Evolutionary conservation across 2,888 invertebrate species (phyloP), one percentile per base, ranked within the genome.

Genomic region (Noctua pronuba): DNA sequence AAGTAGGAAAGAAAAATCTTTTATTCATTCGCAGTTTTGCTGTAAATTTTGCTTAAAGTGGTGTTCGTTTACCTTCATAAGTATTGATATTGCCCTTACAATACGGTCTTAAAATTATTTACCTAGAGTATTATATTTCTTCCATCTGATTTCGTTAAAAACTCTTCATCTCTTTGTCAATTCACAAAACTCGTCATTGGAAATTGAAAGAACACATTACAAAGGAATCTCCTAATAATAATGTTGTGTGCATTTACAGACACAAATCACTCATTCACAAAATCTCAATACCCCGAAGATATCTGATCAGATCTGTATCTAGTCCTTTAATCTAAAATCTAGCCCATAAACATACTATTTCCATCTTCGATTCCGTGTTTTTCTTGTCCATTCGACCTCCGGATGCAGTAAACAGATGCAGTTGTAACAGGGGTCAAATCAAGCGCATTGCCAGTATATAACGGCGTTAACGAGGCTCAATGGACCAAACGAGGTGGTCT

Each of bases 391-490:
- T 84, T 86, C 74, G 65, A 62, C 6, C 21, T 8, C 18, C 52
- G 49, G 62, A 44, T 68, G 60, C 67, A 21, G 64, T 85, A 79
- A 86, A 86, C 80, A 76, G 62, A 77, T 85, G 75, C 68, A 74
- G 52, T 41, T 13, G 18, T 71, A 85, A 79, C 75, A 46, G 64
- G 66, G 89, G 89, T 88, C 88, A 87, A 84, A 74, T 85, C 75
- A 83, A 80, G 55, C 71, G 77, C 70, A 86, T 83, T 58, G 77
- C 73, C 72, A 67, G 82, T 88, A 38, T 65, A 58, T 79, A 52
- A 28, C 35, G 1, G 52, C 58, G 64, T 68, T 88, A 88, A 92
- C 88, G 77, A 90, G 75, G 82, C 79, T 85, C 87, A 92, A 90
- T 91, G 78, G 84, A 77, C 72, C 52, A 66, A 87, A 86, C 85